Conservation (phyloP, 2,797 vertebrate species). For the Acanthurus leucopareius region DNA sequence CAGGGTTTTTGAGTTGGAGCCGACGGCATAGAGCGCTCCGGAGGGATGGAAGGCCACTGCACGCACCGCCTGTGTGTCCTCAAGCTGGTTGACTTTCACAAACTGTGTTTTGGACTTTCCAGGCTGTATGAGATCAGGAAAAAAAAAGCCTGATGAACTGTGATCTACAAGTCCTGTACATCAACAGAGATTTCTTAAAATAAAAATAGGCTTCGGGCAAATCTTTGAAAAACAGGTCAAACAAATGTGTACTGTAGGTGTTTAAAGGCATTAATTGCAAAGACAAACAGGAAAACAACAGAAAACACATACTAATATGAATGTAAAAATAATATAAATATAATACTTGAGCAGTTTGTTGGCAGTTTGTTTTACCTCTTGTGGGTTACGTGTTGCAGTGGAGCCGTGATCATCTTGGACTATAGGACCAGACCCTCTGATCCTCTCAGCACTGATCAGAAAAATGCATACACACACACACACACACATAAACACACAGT, state of each 20-base stretch:
- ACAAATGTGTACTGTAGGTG: background rate
- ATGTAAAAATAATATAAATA: background rate
- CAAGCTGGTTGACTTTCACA: slow-evolving; percentile 91
- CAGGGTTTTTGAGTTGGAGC: slow-evolving; percentile 98
- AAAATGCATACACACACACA: slow-evolving; percentile 4
- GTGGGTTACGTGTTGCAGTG: slow-evolving; percentile 77
- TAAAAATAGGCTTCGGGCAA: background rate
- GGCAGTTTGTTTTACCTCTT: slow-evolving; percentile 82
- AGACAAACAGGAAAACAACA: background rate
- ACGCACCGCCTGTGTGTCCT: slow-evolving; percentile 97
- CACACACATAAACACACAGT: background rate
- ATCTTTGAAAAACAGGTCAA: background rate
- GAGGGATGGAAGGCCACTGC: slow-evolving; percentile 97
- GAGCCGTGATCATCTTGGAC: slow-evolving; percentile 82
- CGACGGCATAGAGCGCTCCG: slow-evolving; percentile 94
- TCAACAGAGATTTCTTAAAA: background rate
- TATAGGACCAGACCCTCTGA: slow-evolving; percentile 56
- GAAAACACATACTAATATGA: background rate
- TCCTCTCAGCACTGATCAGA: slow-evolving; percentile 62
- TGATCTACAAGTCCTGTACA: background rate
- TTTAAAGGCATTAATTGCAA: background rate
- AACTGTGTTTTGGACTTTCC: slow-evolving; percentile 92
- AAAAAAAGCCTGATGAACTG: rapidly evolving
- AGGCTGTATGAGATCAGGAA: slow-evolving; percentile 72
- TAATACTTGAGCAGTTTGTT: background rate